phyloP scores from a whole-genome alignment of 2,113 vertebrate species.

The Cyphomyrus plagiostoma region DNA sequence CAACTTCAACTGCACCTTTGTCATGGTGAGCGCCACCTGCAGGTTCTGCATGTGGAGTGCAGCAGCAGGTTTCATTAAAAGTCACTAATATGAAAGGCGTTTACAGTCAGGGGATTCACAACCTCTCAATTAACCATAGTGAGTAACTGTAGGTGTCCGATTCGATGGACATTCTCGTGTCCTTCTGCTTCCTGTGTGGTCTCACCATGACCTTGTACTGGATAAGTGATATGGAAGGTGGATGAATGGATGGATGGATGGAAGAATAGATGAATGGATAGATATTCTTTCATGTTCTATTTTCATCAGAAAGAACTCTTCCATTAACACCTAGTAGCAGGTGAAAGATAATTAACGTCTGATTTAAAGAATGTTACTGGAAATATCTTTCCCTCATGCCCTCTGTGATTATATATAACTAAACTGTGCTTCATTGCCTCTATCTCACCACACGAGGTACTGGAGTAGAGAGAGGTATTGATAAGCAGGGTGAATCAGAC shows the following conservation, averaged over 20 bases:
- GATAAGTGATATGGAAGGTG: background rate
- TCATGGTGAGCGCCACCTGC: slow-evolving; percentile 58
- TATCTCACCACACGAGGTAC: background rate
- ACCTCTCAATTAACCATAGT: background rate
- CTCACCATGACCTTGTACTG: background rate
- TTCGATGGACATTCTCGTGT: background rate
- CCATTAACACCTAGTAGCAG: background rate
- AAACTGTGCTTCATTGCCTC: background rate
- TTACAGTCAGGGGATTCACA: background rate
- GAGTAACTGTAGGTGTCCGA: background rate
- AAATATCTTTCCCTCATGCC: background rate
- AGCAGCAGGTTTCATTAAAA: background rate
- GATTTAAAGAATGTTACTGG: background rate
- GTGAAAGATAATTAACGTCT: background rate
- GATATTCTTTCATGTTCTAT: background rate
- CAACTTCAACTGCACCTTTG: slow-evolving; percentile 81
- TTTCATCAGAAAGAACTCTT: background rate
- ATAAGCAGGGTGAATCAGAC: background rate
- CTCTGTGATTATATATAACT: background rate
- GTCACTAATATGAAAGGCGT: background rate
- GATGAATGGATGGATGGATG: background rate
- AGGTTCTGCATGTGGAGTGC: background rate
- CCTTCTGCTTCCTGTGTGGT: background rate
- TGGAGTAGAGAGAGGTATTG: background rate
- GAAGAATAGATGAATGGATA: background rate